Conservation (phyloP, 1,140 invertebrate species). For the Formica exsecta region DNA sequence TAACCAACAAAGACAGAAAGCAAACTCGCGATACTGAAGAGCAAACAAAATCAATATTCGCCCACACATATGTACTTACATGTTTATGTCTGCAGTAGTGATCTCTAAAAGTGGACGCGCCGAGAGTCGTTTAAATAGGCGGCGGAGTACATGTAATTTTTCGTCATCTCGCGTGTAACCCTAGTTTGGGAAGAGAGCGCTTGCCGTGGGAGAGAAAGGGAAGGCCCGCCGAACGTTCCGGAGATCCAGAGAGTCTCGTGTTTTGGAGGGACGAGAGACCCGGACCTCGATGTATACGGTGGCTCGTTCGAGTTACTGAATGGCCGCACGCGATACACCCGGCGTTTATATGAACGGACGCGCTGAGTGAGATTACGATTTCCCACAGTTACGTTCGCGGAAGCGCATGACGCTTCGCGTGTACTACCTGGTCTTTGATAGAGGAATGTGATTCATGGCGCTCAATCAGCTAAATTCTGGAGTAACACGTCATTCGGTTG, state of each 20-base stretch:
- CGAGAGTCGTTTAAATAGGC: conserved; percentile 49
- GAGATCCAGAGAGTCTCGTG: conserved; percentile 12
- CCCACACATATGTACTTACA: conserved; percentile 36
- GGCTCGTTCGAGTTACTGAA: conserved; percentile 57
- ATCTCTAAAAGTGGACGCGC: conserved; percentile 29
- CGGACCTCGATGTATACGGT: conserved; percentile 27
- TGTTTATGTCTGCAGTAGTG: conserved; percentile 40
- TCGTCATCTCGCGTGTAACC: conserved; percentile 49
- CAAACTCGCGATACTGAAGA: conserved; percentile 39
- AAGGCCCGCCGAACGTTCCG: conserved; percentile 1
- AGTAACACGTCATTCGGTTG: conserved; percentile 27
- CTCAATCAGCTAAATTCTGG: conserved; percentile 28
- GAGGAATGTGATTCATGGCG: conserved; percentile 54
- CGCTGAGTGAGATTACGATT: conserved; percentile 32
- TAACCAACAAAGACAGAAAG: neutral
- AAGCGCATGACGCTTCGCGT: conserved; percentile 38
- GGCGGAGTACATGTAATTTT: conserved; percentile 33
- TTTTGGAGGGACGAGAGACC: conserved; percentile 8
- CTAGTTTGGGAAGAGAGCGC: conserved; percentile 17
- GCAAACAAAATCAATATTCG: conserved; percentile 48
- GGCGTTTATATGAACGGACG: conserved; percentile 56
- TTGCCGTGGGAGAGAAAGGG: neutral
- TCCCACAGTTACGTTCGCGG: conserved; percentile 29
- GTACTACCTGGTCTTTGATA: conserved; percentile 19
- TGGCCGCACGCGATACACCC: conserved; percentile 43